These are phyloP conservation scores for Scomber colias DNA, from an alignment of 2,113 vertebrate species.

Conservation along the genomic window DNA sequence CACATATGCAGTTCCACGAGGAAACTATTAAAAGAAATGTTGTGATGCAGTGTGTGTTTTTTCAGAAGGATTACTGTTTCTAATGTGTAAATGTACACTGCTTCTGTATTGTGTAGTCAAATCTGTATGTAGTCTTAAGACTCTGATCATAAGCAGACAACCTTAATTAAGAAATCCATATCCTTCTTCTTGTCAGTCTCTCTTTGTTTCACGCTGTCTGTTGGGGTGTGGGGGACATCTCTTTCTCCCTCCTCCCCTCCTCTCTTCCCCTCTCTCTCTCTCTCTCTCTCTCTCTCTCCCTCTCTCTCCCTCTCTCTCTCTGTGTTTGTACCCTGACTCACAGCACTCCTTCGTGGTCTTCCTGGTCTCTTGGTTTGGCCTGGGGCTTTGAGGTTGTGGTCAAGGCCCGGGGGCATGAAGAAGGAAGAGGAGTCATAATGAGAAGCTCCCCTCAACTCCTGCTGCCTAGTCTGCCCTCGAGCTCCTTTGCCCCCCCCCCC, in stretches of 20 bases:
- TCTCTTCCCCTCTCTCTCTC: neutral
- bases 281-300: neutral
- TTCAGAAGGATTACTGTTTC: neutral
- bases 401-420: constrained; percentile 63
- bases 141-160: too few relatives aligned
- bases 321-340: constrained; percentile 63
- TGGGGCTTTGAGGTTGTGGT: constrained; percentile 73
- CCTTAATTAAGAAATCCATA: neutral
- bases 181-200: constrained; percentile 1
- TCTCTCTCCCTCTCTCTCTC: neutral
- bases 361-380: constrained; percentile 66
- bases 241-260: neutral
- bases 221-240: constrained; percentile 35
- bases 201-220: constrained; percentile 22
- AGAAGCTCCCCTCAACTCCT: constrained; percentile 58
- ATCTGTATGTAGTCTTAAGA: neutral
- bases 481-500: constrained; percentile 39
- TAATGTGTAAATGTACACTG: neutral
- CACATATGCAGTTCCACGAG: neutral
- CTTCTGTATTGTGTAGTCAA: neutral
- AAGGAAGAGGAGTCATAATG: constrained; percentile 70
- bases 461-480: constrained; percentile 59
- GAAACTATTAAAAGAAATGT: neutral
- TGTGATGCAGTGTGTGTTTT: neutral
- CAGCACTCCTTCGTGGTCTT: constrained; percentile 51